Evolutionary conservation across 2,797 vertebrate species (phyloP).

Genomic region (Meriones psammophilus): DNA sequence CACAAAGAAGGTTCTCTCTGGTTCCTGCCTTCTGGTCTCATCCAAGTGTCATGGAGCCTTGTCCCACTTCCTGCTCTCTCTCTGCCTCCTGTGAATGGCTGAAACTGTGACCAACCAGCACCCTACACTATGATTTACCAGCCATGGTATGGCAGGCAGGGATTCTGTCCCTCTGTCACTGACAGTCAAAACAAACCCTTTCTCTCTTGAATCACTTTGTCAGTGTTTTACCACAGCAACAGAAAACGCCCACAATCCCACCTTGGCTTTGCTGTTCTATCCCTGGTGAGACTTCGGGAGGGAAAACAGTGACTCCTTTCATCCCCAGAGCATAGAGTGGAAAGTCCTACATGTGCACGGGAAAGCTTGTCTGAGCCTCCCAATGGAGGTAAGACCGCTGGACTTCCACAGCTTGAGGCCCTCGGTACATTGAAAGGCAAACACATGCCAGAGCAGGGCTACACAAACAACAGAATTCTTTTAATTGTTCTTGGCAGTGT

Average conservation of each 20-base stretch:
- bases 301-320: not conserved
- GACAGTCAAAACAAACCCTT: not conserved
- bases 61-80: not conserved
- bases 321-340: not conserved
- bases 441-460: slow-evolving; percentile 14
- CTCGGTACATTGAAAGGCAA: slow-evolving; percentile 19
- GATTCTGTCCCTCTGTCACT: not conserved
- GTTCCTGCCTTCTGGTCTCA: not conserved
- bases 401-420: not conserved
- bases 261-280: not conserved
- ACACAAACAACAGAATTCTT: slow-evolving; percentile 47
- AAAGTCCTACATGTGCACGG: not conserved
- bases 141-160: no score
- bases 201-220: not conserved
- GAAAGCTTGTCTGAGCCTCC: not conserved
- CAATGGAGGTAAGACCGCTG: not conserved
- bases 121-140: not conserved
- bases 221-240: not conserved
- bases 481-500: slow-evolving; percentile 31
- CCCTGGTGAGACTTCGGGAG: not conserved
- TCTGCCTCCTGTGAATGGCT: not conserved
- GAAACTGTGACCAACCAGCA: not conserved
- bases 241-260: not conserved
- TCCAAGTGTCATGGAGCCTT: not conserved
- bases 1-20: not conserved